Conservation (phyloP, 2,888 invertebrate genomes). For the Griposia aprilina region DNA sequence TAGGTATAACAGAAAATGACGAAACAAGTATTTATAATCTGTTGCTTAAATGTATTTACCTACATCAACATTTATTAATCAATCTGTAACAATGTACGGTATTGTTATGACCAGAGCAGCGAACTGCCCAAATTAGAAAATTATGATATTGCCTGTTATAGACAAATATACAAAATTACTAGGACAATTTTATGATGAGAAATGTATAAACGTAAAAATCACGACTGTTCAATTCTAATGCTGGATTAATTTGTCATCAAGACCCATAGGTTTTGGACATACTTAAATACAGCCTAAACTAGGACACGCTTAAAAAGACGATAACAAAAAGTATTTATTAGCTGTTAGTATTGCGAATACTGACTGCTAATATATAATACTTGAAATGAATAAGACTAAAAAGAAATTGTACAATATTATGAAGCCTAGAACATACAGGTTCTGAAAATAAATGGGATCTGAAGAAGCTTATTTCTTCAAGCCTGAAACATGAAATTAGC, state of each 20-base stretch:
- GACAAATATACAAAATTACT: slow-evolving; percentile 45
- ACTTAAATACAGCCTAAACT: slow-evolving; percentile 22
- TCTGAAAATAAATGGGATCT: slow-evolving; percentile 15
- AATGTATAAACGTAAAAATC: neutral
- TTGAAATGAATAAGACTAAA: slow-evolving; percentile 17
- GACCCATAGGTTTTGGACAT: neutral
- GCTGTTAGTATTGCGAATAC: neutral
- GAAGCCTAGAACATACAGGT: slow-evolving; percentile 21
- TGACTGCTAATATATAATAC: neutral
- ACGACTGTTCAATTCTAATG: neutral
- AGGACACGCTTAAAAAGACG: neutral
- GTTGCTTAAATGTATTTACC: slow-evolving; percentile 1
- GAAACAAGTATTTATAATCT: neutral
- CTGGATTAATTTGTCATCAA: neutral
- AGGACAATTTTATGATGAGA: slow-evolving; percentile 38
- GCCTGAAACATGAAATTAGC: neutral
- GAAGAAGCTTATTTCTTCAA: neutral
- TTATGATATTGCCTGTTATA: slow-evolving; percentile 7
- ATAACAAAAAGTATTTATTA: neutral
- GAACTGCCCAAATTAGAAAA: neutral
- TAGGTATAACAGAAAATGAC: slow-evolving; percentile 75
- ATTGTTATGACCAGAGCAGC: slow-evolving; percentile 1
- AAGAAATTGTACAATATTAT: slow-evolving; percentile 37
- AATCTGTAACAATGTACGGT: neutral
- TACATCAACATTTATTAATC: neutral